phyloP scores from a whole-genome alignment of 2,888 invertebrate genomes.

The Athalia rosae region DNA sequence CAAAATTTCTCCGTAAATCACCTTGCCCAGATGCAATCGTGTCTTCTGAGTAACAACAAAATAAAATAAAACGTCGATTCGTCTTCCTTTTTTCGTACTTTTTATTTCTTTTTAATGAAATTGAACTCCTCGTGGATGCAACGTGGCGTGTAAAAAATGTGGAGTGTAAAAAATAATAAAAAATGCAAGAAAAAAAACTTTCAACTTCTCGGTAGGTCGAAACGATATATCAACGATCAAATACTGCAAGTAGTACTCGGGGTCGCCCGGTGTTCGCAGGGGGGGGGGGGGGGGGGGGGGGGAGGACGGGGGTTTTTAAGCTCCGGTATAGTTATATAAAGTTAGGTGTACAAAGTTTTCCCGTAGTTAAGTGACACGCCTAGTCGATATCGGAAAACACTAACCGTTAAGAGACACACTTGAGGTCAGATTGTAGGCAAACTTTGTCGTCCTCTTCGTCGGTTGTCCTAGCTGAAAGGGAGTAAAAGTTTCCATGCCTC shows the following conservation, averaged over 20 bases:
- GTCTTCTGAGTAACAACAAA: background rate
- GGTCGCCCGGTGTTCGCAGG: too few species aligned
- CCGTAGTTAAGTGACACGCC: slow-evolving; percentile 21
- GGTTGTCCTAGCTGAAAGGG: background rate
- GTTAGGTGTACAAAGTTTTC: slow-evolving; percentile 17
- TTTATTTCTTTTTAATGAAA: too few species aligned
- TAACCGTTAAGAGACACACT: slow-evolving; percentile 30
- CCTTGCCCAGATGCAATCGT: background rate
- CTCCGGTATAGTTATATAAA: background rate
- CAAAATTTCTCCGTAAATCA: background rate
- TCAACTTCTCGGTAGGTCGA: background rate
- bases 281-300: too few species aligned
- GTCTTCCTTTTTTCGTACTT: too few species aligned
- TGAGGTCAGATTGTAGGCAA: slow-evolving; percentile 38
- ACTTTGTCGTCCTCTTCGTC: background rate
- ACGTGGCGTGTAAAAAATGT: background rate
- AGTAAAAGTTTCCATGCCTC: background rate
- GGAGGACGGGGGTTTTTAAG: too few species aligned
- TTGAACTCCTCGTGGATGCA: background rate
- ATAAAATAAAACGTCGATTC: background rate
- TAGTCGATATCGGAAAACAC: slow-evolving; percentile 46
- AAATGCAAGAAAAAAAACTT: background rate
- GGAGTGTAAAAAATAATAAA: background rate
- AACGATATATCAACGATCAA: too few species aligned
- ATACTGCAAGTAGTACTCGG: too few species aligned